Evolutionary conservation across 2,113 vertebrate species (phyloP).

Genomic region (Todiramphus saurophagus): DNA sequence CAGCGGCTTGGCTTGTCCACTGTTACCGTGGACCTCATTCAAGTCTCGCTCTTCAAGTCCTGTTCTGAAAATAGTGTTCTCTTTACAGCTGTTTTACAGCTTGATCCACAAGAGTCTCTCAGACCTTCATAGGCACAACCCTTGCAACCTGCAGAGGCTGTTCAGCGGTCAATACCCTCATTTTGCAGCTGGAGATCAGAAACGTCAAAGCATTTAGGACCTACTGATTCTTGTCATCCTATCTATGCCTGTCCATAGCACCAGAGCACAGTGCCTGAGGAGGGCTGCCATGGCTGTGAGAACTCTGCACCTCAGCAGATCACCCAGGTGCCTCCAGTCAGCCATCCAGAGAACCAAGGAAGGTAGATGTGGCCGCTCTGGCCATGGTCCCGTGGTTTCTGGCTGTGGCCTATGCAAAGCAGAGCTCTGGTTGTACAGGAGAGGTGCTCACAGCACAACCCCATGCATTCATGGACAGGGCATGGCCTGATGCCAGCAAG

Average conservation of each 20-base stretch:
- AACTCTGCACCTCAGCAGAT: neutral
- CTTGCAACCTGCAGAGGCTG: neutral
- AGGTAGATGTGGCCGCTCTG: neutral
- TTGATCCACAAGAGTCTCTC: neutral
- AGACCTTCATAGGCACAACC: neutral
- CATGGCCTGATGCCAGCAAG: neutral
- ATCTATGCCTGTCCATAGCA: fast-evolving
- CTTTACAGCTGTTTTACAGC: neutral
- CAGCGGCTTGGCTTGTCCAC: neutral
- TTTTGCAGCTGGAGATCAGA: neutral
- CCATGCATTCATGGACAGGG: fast-evolving
- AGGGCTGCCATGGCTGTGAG: neutral
- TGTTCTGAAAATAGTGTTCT: neutral
- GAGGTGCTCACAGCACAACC: neutral
- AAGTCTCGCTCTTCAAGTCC: neutral
- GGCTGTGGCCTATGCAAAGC: neutral
- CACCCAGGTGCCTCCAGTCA: neutral
- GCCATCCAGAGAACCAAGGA: neutral
- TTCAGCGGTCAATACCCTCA: fast-evolving
- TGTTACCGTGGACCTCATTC: neutral
- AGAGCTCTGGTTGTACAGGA: neutral
- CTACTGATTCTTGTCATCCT: neutral
- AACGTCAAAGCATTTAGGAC: fast-evolving
- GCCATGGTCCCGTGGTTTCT: neutral
- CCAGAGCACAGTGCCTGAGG: neutral